phyloP scores from a whole-genome alignment of 2,888 invertebrate genomes.

The Ariolimax columbianus region DNA sequence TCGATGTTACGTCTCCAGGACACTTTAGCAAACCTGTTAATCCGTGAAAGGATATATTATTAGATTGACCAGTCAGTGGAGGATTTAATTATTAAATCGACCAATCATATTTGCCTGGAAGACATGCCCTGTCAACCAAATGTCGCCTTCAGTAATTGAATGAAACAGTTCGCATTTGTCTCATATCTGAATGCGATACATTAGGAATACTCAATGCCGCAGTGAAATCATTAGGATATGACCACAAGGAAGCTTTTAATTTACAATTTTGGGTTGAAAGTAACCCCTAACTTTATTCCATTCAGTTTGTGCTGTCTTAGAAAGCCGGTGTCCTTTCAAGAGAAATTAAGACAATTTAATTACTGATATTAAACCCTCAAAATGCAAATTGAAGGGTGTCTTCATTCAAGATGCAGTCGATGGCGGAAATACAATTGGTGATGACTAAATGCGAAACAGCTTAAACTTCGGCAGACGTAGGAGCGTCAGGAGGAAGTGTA shows the following conservation, averaged over 20 bases:
- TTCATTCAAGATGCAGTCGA: not conserved
- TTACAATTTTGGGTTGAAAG: not conserved
- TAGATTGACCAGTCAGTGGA: conserved; percentile 11
- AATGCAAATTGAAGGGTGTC: conserved; percentile 17
- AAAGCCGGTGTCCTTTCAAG: conserved; percentile 8
- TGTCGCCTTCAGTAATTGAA: conserved; percentile 24
- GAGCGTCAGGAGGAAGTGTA: too few species aligned
- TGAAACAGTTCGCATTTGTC: conserved; percentile 27
- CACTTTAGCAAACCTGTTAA: not conserved
- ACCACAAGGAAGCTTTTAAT: conserved; percentile 20
- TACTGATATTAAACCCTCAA: conserved; percentile 10
- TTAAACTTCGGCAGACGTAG: too few species aligned
- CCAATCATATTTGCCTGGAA: conserved; percentile 24
- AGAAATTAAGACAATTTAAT: conserved; percentile 24
- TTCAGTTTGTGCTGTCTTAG: conserved; percentile 17
- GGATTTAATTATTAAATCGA: conserved; percentile 31
- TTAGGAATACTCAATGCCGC: not conserved
- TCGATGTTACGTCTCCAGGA: not conserved
- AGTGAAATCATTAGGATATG: not conserved
- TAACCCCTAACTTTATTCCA: conserved; percentile 33
- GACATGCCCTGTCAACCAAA: conserved; percentile 12
- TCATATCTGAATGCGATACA: not conserved
- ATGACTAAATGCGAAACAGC: not conserved
- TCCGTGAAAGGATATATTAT: conserved; percentile 29
- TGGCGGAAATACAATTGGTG: not conserved